Conservation (phyloP, 2,888 invertebrate genomes). For the Galerucella calmariensis region DNA sequence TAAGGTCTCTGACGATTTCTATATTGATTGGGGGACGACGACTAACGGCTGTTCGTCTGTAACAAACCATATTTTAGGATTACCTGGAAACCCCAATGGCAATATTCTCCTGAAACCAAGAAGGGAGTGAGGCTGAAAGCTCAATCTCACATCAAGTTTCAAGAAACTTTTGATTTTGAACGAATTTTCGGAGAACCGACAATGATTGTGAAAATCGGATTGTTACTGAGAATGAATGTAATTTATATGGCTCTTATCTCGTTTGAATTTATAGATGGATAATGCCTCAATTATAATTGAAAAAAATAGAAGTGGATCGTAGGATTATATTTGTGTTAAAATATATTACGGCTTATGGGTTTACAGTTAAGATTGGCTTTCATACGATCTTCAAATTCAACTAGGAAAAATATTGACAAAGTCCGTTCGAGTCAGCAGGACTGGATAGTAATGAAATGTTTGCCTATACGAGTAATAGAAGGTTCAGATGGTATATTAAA, state of each 20-base stretch:
- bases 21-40: slow-evolving; percentile 49
- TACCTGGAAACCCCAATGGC: slow-evolving; percentile 32
- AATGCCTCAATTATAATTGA: neutral
- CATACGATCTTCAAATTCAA: too few relatives aligned
- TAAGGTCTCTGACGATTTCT: slow-evolving; percentile 42
- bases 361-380: too few relatives aligned
- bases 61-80: slow-evolving; percentile 43
- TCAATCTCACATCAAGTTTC: slow-evolving; percentile 26
- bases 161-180: slow-evolving; percentile 26
- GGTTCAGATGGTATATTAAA: too few relatives aligned
- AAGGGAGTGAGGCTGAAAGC: slow-evolving; percentile 9
- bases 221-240: neutral
- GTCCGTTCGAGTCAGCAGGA: too few relatives aligned
- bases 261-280: neutral
- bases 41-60: slow-evolving; percentile 35
- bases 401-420: too few relatives aligned
- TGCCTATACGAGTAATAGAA: too few relatives aligned
- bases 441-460: too few relatives aligned
- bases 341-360: too few relatives aligned
- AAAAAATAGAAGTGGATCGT: neutral
- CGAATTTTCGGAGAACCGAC: slow-evolving; percentile 14
- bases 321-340: too few relatives aligned
- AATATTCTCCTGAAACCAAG: slow-evolving; percentile 28
- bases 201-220: neutral
- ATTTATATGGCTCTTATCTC: neutral